A percentile compares a stretch with the other conserved stretches of the same genome.
phyloP scores from a whole-genome alignment of 1,140 invertebrate species.

The Galleria mellonella region DNA sequence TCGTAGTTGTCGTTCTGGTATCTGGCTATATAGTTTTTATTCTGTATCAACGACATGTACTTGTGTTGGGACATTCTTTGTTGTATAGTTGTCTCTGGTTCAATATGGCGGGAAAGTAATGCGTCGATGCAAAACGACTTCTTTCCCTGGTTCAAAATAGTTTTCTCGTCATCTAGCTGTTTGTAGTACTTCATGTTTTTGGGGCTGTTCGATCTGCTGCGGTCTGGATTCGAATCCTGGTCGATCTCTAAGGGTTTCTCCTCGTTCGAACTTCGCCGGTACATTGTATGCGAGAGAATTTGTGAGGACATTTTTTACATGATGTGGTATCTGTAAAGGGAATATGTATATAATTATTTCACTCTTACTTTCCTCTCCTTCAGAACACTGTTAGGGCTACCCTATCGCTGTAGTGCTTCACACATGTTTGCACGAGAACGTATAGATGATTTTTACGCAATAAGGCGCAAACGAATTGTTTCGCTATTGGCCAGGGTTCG shows the following conservation, averaged over 20 bases:
- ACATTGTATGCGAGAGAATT: conserved; percentile 40
- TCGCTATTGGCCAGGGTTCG: too few species aligned
- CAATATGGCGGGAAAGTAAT: conserved; percentile 52
- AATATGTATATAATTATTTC: too few species aligned
- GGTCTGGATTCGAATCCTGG: conserved; percentile 34
- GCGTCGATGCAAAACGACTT: conserved; percentile 73
- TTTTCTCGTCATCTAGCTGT: conserved; percentile 47
- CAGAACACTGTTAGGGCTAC: too few species aligned
- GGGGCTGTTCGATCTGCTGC: conserved; percentile 42
- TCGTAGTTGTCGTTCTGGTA: conserved; percentile 54
- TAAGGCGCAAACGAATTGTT: too few species aligned
- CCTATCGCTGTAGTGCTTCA: too few species aligned
- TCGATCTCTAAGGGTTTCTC: conserved; percentile 51
- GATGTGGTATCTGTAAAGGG: conserved; percentile 1
- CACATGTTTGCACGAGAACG: too few species aligned
- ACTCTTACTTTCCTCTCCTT: too few species aligned
- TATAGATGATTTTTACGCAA: too few species aligned
- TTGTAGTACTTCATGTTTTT: conserved; percentile 61
- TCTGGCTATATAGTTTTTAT: conserved; percentile 55
- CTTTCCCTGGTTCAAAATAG: conserved; percentile 45
- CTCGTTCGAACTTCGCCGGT: conserved; percentile 37
- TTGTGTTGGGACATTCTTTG: conserved; percentile 65
- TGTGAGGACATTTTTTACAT: conserved; percentile 39
- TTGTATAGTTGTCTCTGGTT: conserved; percentile 42
- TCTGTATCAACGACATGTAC: conserved; percentile 59